Evolutionary conservation across 2,797 vertebrate genomes (phyloP).

Genomic region (Emydoidea blandingii): DNA sequence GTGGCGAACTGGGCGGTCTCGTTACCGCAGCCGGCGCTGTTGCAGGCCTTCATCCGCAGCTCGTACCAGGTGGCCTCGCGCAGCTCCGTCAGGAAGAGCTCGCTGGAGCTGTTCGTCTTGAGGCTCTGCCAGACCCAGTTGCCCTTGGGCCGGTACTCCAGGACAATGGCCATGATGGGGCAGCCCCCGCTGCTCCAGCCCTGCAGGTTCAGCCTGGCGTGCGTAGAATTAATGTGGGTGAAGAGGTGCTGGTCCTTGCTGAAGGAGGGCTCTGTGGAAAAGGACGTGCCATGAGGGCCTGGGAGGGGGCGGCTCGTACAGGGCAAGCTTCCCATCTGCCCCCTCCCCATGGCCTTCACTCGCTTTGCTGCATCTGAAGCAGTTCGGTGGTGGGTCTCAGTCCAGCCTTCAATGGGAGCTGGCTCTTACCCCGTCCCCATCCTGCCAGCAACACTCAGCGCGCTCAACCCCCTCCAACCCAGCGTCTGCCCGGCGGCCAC

Average conservation of each 20-base stretch:
- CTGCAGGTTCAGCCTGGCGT: slow-evolving; percentile 95
- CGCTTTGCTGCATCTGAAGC: too few relatives aligned
- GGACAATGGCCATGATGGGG: slow-evolving; percentile 91
- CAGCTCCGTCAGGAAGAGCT: slow-evolving; percentile 95
- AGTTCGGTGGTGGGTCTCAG: background rate
- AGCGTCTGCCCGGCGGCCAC: background rate
- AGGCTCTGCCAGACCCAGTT: slow-evolving; percentile 97
- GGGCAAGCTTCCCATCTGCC: slow-evolving; percentile 59
- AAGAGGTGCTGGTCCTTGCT: slow-evolving; percentile 98
- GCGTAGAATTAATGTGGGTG: slow-evolving; percentile 98
- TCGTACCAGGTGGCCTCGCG: slow-evolving; percentile 99
- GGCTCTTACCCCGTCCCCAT: background rate
- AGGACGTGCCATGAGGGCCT: background rate
- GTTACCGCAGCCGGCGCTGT: slow-evolving; percentile 98
- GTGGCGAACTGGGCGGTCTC: slow-evolving; percentile 96
- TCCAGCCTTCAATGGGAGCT: background rate
- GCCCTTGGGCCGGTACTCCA: slow-evolving; percentile 96
- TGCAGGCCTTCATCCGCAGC: slow-evolving; percentile 97
- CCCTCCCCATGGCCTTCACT: background rate
- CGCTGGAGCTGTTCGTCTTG: slow-evolving; percentile 91
- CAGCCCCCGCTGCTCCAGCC: slow-evolving; percentile 98
- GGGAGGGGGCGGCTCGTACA: background rate
- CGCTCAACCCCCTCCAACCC: background rate
- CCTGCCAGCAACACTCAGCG: background rate
- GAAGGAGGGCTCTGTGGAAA: slow-evolving; percentile 88